phyloP scores from a whole-genome alignment of 2,888 invertebrate genomes.

The Lasioglossum malachurum region DNA sequence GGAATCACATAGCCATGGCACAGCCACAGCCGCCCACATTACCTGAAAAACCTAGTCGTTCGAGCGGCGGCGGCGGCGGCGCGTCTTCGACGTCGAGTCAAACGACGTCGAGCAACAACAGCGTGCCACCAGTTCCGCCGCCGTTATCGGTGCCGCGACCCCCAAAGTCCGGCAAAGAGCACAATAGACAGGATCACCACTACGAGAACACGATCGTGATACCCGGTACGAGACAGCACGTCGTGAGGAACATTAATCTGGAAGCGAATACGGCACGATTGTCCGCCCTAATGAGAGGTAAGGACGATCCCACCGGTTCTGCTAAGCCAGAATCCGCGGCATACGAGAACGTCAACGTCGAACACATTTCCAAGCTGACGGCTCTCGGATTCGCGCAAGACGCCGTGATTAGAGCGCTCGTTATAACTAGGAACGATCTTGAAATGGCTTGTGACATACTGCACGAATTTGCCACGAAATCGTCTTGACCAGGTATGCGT shows the following conservation, averaged over 20 bases:
- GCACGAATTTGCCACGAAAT: conserved; percentile 93
- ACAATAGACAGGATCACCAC: conserved; percentile 85
- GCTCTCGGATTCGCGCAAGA: conserved; percentile 96
- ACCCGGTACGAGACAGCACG: conserved; percentile 84
- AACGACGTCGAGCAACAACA: conserved; percentile 43
- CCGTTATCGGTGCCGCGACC: conserved; percentile 80
- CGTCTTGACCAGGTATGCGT: conserved; percentile 82
- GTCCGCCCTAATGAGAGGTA: conserved; percentile 81
- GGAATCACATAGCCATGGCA: conserved; percentile 45
- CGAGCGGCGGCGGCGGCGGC: conserved; percentile 9
- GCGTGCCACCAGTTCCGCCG: conserved; percentile 81
- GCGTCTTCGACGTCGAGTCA: conserved; percentile 40
- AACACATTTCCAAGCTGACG: conserved; percentile 95
- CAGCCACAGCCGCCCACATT: conserved; percentile 73
- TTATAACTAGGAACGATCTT: conserved; percentile 96
- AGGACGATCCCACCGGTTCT: conserved; percentile 76
- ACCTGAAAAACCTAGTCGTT: conserved; percentile 76
- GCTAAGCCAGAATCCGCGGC: conserved; percentile 84
- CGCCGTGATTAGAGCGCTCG: conserved; percentile 95
- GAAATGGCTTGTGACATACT: conserved; percentile 98
- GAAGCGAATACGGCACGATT: conserved; percentile 80
- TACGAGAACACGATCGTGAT: conserved; percentile 86
- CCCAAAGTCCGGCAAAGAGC: conserved; percentile 77
- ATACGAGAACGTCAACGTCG: conserved; percentile 96
- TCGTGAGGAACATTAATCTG: conserved; percentile 83